phyloP scores from a whole-genome alignment of 1,140 invertebrate species.

The Leptinotarsa lineolata region DNA sequence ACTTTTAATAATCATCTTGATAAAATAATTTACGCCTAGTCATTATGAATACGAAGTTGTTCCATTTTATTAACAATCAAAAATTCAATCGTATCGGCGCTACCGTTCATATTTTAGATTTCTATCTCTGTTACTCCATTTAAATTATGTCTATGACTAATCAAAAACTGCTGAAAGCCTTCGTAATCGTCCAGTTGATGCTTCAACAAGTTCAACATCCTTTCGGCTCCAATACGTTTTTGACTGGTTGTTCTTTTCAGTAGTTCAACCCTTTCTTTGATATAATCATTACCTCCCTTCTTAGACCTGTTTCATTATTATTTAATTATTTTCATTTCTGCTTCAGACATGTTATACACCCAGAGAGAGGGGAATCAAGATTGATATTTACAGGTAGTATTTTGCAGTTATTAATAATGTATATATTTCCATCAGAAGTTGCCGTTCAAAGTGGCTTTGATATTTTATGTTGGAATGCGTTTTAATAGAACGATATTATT shows the following conservation, averaged over 20 bases:
- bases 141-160: constrained; percentile 56
- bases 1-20: constrained; percentile 32
- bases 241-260: constrained; percentile 44
- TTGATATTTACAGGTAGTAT: constrained; percentile 37
- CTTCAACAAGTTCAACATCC: background rate
- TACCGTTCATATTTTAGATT: constrained; percentile 52
- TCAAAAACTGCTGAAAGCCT: constrained; percentile 53
- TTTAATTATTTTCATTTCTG: constrained; percentile 59
- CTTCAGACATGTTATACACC: constrained; percentile 51
- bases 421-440: constrained; percentile 22
- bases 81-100: constrained; percentile 47
- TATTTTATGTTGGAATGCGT: background rate
- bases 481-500: background rate
- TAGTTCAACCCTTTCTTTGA: constrained; percentile 57
- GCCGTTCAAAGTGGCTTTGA: constrained; percentile 21
- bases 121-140: constrained; percentile 53
- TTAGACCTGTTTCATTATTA: constrained; percentile 57
- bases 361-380: constrained; percentile 31
- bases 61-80: constrained; percentile 51
- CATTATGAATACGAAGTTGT: constrained; percentile 48
- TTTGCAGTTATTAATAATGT: constrained; percentile 30
- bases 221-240: constrained; percentile 13
- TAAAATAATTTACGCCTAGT: constrained; percentile 47
- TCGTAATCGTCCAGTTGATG: constrained; percentile 30
- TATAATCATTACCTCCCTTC: constrained; percentile 55